Conservation (phyloP, 2,797 vertebrate genomes). For the Megalops cyprinoides region DNA sequence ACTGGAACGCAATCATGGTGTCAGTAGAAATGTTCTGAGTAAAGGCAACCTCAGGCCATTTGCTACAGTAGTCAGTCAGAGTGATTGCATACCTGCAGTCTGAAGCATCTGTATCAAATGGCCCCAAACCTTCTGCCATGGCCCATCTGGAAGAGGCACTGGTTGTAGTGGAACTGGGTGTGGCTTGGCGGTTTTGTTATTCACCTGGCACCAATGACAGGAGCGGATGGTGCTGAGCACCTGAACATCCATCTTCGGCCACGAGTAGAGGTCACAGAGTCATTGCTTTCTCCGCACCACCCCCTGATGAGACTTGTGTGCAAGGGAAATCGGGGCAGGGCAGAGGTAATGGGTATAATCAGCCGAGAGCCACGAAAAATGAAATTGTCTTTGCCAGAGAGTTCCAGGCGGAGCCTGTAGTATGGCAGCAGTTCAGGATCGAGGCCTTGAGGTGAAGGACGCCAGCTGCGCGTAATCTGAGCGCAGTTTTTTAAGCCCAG, state of each 20-base stretch:
- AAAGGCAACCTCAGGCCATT: constrained; percentile 9
- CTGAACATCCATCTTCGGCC: not conserved
- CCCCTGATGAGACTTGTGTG: not conserved
- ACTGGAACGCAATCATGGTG: too few species aligned
- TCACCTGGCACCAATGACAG: not conserved
- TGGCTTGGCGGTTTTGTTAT: not conserved
- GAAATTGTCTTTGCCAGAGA: constrained; percentile 5
- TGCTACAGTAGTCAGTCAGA: not conserved
- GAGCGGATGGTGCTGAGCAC: not conserved
- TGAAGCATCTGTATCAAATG: too few species aligned
- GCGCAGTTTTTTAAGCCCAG: constrained; percentile 17
- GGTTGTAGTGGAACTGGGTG: too few species aligned
- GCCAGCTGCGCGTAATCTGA: constrained; percentile 25
- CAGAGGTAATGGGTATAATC: too few species aligned
- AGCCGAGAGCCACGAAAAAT: constrained; percentile 2
- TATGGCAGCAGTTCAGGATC: constrained; percentile 6
- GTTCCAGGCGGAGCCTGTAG: not conserved
- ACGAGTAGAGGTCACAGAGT: constrained; percentile 3
- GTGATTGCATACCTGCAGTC: not conserved
- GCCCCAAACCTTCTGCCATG: not conserved
- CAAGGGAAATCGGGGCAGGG: not conserved
- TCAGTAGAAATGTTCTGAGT: not conserved
- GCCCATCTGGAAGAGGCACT: not conserved
- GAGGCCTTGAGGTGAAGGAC: constrained; percentile 4
- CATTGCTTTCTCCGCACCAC: not conserved